These are phyloP conservation scores for Actinostola sp. DNA, from an alignment of 92 coral and sea anemone genomes.

Conservation along the genomic window DNA sequence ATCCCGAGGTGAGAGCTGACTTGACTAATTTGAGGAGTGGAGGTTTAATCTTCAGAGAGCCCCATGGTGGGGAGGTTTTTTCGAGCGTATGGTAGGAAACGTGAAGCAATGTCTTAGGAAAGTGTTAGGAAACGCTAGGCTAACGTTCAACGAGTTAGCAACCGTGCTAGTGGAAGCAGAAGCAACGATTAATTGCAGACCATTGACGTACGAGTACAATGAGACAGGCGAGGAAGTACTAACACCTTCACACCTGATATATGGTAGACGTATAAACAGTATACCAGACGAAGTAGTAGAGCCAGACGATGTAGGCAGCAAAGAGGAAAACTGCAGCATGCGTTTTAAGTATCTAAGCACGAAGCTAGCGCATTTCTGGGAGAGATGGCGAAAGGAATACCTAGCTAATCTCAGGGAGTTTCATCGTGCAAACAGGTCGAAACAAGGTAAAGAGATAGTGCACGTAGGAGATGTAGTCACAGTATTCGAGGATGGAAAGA, in stretches of 20 bases:
- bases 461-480: constrained; percentile 30
- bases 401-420: constrained; percentile 23
- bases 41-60: neutral
- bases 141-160: neutral
- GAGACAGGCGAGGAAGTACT: neutral
- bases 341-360: constrained; percentile 28
- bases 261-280: constrained; percentile 29
- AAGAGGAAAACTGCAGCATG: neutral
- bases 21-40: neutral
- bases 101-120: constrained; percentile 5
- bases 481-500: constrained; percentile 25
- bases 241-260: neutral
- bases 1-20: neutral
- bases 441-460: neutral
- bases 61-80: constrained; percentile 9
- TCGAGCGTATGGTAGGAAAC: neutral
- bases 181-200: neutral
- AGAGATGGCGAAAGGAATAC: constrained; percentile 40
- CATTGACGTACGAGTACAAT: neutral
- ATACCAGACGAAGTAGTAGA: constrained; percentile 36
- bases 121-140: neutral
- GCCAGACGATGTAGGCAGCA: constrained; percentile 18
- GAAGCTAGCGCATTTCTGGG: constrained; percentile 47
- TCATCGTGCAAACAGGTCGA: neutral
- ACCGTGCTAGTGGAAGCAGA: neutral